Evolutionary conservation across 2,797 vertebrate genomes (phyloP), one percentile per base, ranked within the genome.

Genomic region (Phylloscopus collybita): DNA sequence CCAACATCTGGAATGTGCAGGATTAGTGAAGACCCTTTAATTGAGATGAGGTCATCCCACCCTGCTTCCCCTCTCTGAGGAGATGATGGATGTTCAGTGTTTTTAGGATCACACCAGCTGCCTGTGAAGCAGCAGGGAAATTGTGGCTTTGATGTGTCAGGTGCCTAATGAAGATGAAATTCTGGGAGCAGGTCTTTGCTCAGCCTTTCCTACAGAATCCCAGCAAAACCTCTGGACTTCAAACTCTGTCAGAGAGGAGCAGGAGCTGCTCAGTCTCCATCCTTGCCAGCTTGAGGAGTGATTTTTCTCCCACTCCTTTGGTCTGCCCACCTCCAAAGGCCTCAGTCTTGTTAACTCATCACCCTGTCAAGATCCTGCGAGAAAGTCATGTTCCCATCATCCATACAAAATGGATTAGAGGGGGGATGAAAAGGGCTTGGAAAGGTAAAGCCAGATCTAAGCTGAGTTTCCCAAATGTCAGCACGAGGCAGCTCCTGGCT

Each of bases 401-500:
- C 92, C 72, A 57, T 56, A 72, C 70, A 93, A 95, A 96, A 84
- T 16, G 45, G 73, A 93, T 91, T 90, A 96, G 23, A 11, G 45
- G 30, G 70, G 54, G 66, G 54, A 84, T 91, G 85, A 89, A 95
- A 96, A 96, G 87, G 93, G 80, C 91, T 96, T 79, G 78, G 67
- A 96, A 96, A 88, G 74, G 89, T 89, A 89, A 93, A 93, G 66
- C 61, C 45, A 93, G 67, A 67, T 38, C 61, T 16, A 74, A 3
- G 9, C 82, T 94, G 59, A 36, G 66, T 56, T 88, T 86, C 78
- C 84, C 82, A 95, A 89, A 94, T 88, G 92, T 92, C 90, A 95
- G 88, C 95, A 86, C 60, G 14, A 94, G 82, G 67, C 89, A 95
- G 83, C 81, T 96, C 54, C 88, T 93, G 79, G 82, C 71, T 90